Conservation (phyloP, 2,113 vertebrate species). For the Oreochromis tanganicae region DNA sequence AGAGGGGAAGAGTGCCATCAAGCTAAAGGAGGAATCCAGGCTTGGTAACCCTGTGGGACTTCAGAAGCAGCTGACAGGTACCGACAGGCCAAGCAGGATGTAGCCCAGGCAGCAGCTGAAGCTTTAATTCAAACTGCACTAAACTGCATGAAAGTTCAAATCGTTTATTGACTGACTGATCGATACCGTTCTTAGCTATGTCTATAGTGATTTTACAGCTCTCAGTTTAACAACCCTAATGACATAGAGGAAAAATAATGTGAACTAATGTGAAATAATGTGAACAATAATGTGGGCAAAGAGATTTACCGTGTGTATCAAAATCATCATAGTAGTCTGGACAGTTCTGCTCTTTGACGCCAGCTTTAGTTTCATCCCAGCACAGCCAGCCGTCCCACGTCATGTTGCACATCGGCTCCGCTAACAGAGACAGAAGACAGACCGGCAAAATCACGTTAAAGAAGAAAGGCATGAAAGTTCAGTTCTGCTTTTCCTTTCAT, state of each 20-base stretch:
- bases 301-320: conserved; percentile 79
- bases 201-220: not conserved
- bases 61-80: not conserved
- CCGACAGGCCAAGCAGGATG: not conserved
- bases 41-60: not conserved
- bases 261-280: not conserved
- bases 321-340: conserved; percentile 90
- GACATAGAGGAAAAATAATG: not conserved
- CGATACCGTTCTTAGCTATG: not conserved
- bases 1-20: not conserved
- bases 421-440: not conserved
- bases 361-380: conserved; percentile 83
- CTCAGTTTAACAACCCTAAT: not conserved
- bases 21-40: not conserved
- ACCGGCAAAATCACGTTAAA: not conserved
- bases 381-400: conserved; percentile 98
- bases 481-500: not conserved
- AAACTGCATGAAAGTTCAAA: not conserved
- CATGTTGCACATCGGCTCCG: conserved; percentile 78
- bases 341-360: conserved; percentile 81
- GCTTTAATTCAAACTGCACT: not conserved
- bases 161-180: not conserved
- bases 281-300: not conserved
- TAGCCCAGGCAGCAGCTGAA: not conserved
- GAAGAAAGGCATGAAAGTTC: not conserved